These are phyloP conservation scores for Danio jaintianensis DNA, from an alignment of 2,797 vertebrate species.

Conservation along the genomic window DNA sequence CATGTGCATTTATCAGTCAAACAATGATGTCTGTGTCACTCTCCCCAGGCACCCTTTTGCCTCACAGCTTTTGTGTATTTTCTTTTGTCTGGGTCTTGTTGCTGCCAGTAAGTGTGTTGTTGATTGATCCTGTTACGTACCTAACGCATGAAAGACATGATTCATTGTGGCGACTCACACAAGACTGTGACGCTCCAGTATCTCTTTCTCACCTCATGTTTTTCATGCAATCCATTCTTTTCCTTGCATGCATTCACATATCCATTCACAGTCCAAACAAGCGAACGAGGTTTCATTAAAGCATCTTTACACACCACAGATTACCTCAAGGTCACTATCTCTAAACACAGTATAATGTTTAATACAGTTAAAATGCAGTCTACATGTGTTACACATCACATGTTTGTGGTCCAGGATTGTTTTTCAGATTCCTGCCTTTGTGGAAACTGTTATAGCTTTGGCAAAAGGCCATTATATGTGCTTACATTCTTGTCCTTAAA, in stretches of 20 bases:
- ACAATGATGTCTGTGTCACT: constrained; percentile 26
- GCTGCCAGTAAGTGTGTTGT: constrained; percentile 12
- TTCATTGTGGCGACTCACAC: constrained; percentile 28
- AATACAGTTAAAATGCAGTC: not conserved
- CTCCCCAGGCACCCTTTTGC: not conserved
- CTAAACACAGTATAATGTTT: not conserved
- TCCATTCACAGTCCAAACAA: not conserved
- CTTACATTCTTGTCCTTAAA: constrained; percentile 5
- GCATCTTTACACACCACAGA: not conserved
- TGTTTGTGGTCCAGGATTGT: constrained; percentile 11
- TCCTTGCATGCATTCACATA: not conserved
- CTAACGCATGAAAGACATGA: constrained; percentile 17
- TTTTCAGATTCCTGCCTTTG: constrained; percentile 23
- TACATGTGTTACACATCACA: constrained; percentile 14
- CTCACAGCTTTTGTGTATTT: constrained; percentile 15
- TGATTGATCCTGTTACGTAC: constrained; percentile 22
- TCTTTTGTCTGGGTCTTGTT: constrained; percentile 29
- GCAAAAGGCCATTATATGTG: constrained; percentile 10
- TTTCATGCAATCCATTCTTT: constrained; percentile 15
- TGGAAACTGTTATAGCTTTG: constrained; percentile 5
- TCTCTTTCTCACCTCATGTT: constrained; percentile 14
- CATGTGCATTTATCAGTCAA: not conserved
- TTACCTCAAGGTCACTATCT: not conserved
- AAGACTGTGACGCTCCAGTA: not conserved
- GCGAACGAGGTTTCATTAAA: not conserved